Conservation (phyloP, 2,797 vertebrate species). For the Gastrophryne carolinensis region DNA sequence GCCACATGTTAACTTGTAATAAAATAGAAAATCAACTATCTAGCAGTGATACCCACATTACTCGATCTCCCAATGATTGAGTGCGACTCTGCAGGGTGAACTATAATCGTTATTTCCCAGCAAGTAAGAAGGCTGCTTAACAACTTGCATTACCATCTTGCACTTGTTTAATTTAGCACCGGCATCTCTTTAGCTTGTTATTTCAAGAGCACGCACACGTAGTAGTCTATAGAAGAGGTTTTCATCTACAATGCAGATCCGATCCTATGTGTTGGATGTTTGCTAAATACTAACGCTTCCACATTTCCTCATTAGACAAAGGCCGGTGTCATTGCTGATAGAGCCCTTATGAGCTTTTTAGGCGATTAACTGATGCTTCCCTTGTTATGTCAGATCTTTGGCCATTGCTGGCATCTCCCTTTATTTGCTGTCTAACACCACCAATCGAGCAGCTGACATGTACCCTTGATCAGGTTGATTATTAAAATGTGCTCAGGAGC, state of each 20-base stretch:
- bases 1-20: constrained; percentile 19
- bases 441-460: constrained; percentile 70
- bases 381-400: constrained; percentile 73
- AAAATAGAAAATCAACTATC: constrained; percentile 17
- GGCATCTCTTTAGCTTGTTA: constrained; percentile 41
- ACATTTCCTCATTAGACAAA: constrained; percentile 70
- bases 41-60: constrained; percentile 33
- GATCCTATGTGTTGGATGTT: constrained; percentile 66
- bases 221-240: constrained; percentile 47
- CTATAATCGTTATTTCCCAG: constrained; percentile 29
- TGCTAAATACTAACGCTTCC: constrained; percentile 66
- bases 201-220: constrained; percentile 26
- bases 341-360: constrained; percentile 74
- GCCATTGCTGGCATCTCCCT: constrained; percentile 73
- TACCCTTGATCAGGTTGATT: constrained; percentile 72
- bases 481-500: constrained; percentile 73
- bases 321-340: constrained; percentile 71
- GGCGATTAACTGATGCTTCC: constrained; percentile 74
- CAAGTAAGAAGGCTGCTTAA: constrained; percentile 21
- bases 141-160: constrained; percentile 19
- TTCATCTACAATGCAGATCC: constrained; percentile 64
- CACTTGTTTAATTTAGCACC: constrained; percentile 27
- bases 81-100: constrained; percentile 40
- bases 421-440: constrained; percentile 73
- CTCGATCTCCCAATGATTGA: constrained; percentile 19